Conservation (phyloP, 2,888 invertebrate species). For the Smittia sp. region DNA sequence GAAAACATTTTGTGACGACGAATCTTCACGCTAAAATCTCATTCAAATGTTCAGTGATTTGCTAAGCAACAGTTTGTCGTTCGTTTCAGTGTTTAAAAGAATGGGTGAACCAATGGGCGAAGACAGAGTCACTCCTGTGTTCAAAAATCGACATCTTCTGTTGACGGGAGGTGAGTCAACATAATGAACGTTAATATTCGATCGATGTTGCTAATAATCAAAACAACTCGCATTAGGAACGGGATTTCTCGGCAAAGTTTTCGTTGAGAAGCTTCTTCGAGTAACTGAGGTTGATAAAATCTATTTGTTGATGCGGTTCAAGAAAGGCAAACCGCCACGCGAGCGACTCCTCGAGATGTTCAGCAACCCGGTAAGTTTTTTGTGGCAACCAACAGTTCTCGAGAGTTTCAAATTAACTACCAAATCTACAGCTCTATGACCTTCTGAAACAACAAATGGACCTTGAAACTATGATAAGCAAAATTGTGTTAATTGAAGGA, state of each 20-base stretch:
- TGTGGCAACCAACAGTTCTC: background rate
- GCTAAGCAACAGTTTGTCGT: too few relatives aligned
- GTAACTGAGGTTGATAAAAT: conserved; percentile 72
- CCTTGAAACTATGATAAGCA: conserved; percentile 60
- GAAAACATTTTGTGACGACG: too few relatives aligned
- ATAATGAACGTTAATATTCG: background rate
- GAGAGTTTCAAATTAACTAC: conserved; percentile 23
- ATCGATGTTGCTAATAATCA: background rate
- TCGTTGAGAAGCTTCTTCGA: conserved; percentile 54
- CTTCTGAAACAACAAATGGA: conserved; percentile 65
- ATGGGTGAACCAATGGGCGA: conserved; percentile 44
- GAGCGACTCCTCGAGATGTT: conserved; percentile 78
- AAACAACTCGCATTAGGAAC: conserved; percentile 44
- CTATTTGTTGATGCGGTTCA: conserved; percentile 77
- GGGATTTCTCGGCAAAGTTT: conserved; percentile 54
- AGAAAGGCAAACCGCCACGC: conserved; percentile 77
- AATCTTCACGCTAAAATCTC: too few relatives aligned
- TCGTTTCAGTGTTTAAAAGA: too few relatives aligned
- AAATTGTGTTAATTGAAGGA: conserved; percentile 70
- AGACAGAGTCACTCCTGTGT: conserved; percentile 51
- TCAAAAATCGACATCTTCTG: conserved; percentile 50
- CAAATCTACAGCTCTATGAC: conserved; percentile 67
- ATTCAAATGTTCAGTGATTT: too few relatives aligned
- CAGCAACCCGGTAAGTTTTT: conserved; percentile 70
- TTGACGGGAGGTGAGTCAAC: conserved; percentile 50